Evolutionary conservation across 2,888 invertebrate species (phyloP).

Genomic region (Chrysodeixis includens): DNA sequence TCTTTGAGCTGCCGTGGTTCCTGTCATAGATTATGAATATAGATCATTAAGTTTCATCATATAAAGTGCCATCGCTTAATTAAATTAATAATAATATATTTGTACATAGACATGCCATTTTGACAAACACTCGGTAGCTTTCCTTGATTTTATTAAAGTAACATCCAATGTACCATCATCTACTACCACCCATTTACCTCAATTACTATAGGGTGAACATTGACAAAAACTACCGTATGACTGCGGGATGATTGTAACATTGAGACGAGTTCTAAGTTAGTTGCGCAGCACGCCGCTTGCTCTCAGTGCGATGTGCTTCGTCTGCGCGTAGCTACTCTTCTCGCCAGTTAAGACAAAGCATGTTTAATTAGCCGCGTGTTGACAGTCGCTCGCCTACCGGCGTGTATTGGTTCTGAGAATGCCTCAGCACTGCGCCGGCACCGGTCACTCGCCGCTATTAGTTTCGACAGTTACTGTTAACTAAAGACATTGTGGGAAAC

Average conservation of each 20-base stretch:
- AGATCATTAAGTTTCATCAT: conserved; percentile 44
- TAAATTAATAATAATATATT: too few relatives aligned
- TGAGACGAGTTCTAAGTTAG: too few relatives aligned
- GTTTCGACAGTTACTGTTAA: conserved; percentile 63
- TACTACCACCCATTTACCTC: too few relatives aligned
- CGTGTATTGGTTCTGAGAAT: conserved; percentile 71
- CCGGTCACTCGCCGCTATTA: conserved; percentile 50
- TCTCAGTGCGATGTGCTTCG: conserved; percentile 19
- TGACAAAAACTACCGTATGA: too few relatives aligned
- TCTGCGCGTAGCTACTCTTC: conserved; percentile 64
- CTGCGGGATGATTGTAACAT: too few relatives aligned
- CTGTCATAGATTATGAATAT: conserved; percentile 67
- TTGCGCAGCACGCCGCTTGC: background rate
- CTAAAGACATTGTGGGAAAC: conserved; percentile 58
- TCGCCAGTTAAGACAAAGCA: conserved; percentile 77
- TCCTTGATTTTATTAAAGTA: too few relatives aligned
- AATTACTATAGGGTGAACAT: too few relatives aligned
- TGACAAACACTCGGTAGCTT: background rate
- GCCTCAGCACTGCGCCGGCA: conserved; percentile 49
- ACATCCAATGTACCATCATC: too few relatives aligned
- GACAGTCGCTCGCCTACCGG: conserved; percentile 70
- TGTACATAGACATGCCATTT: background rate
- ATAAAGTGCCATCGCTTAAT: background rate
- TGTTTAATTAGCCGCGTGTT: conserved; percentile 81
- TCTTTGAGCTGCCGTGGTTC: conserved; percentile 82